Conservation (phyloP, 2,888 invertebrate species). For the Idaea aversata region DNA sequence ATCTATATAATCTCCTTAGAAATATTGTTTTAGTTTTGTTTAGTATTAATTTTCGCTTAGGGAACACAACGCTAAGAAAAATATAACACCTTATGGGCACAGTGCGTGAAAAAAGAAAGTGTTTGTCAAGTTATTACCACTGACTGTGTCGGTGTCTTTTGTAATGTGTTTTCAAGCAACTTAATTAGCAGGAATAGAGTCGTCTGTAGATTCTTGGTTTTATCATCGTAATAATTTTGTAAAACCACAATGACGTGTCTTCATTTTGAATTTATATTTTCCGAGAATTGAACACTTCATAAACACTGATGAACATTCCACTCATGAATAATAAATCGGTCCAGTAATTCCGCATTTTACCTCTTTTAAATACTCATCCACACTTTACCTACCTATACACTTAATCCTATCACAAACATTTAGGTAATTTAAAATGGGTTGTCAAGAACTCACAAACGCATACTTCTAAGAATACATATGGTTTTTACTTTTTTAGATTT, state of each 20-base stretch:
- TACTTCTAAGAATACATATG: too few relatives aligned
- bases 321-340: too few relatives aligned
- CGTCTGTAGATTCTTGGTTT: not conserved
- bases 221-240: not conserved
- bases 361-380: too few relatives aligned
- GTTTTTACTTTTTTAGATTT: too few relatives aligned
- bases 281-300: not conserved
- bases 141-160: not conserved
- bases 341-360: too few relatives aligned
- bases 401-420: too few relatives aligned
- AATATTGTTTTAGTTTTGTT: not conserved
- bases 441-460: too few relatives aligned
- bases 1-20: too few relatives aligned
- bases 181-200: not conserved
- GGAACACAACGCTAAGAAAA: not conserved
- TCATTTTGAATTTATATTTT: not conserved
- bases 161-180: not conserved
- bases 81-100: not conserved
- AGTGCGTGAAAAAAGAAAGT: not conserved
- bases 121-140: not conserved
- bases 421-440: too few relatives aligned
- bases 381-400: too few relatives aligned
- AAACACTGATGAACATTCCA: not conserved
- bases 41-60: not conserved
- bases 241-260: not conserved